Conservation (phyloP, 2,797 vertebrate genomes). For the Scolopax rusticola region DNA sequence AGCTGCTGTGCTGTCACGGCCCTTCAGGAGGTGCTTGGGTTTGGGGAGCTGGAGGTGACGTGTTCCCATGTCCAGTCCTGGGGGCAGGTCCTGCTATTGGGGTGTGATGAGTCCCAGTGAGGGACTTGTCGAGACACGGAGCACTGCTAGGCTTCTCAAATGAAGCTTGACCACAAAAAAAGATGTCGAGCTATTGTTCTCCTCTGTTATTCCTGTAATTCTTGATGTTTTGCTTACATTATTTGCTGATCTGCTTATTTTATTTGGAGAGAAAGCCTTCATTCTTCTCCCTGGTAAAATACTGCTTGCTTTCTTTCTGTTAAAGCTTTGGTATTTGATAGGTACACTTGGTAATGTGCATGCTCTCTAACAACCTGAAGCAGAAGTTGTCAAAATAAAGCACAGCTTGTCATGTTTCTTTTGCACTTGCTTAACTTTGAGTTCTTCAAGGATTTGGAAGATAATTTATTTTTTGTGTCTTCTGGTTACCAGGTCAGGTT, state of each 20-base stretch:
- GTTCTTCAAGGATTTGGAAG: neutral
- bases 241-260: neutral
- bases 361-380: neutral
- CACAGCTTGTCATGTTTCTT: neutral
- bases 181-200: neutral
- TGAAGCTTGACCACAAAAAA: neutral
- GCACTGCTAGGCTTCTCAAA: neutral
- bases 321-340: neutral
- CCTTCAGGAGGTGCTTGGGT: neutral
- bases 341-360: neutral
- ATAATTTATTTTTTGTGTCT: neutral
- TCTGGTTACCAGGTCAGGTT: neutral
- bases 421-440: neutral
- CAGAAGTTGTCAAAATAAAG: neutral
- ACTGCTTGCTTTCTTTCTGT: neutral
- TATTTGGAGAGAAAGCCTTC: neutral
- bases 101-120: fast-evolving
- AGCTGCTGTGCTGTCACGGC: neutral
- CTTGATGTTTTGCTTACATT: neutral
- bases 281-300: neutral
- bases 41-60: neutral
- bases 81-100: neutral
- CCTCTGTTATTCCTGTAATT: neutral
- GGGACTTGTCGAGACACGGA: neutral
- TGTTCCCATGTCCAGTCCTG: neutral